Percentiles rank a stretch among this genome's conserved stretches.
Conservation (phyloP, 2,113 vertebrate species). For the Lethenteron camtschaticum region DNA sequence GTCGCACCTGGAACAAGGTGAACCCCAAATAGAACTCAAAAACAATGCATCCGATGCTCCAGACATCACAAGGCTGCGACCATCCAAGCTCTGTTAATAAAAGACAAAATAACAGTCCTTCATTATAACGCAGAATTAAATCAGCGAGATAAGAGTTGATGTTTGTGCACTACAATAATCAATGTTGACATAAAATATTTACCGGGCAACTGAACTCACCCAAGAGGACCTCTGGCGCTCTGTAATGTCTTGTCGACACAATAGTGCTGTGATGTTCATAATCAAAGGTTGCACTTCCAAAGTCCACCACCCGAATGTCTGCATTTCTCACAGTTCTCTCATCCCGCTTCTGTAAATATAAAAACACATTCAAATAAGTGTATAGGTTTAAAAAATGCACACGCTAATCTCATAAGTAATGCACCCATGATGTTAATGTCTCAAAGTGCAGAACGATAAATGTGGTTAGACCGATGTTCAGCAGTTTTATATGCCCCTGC, state of each 20-base stretch:
- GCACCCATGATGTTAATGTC: too few species aligned
- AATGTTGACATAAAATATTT: too few species aligned
- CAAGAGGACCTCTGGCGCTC: conserved; percentile 3
- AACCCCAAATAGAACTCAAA: conserved; percentile 4
- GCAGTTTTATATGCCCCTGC: too few species aligned
- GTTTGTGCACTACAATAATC: too few species aligned
- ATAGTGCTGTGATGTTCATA: conserved; percentile 5
- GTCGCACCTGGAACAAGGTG: conserved; percentile 1
- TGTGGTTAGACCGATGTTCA: too few species aligned
- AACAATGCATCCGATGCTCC: conserved; percentile 2
- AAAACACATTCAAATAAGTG: not conserved
- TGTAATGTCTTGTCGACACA: conserved; percentile 1
- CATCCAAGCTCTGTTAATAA: not conserved
- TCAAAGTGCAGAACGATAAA: too few species aligned
- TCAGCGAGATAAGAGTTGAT: too few species aligned
- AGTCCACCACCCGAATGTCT: conserved; percentile 3
- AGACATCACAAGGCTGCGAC: conserved; percentile 4
- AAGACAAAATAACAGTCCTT: not conserved
- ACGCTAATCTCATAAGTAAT: too few species aligned
- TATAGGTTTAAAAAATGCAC: too few species aligned
- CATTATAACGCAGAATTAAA: not conserved
- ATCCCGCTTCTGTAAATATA: not conserved
- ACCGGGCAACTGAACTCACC: not conserved
- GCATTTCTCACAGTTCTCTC: conserved; percentile 1
- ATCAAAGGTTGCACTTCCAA: conserved; percentile 6